Conservation (phyloP, 92 coral and sea anemone genomes). For the Desmophyllum pertusum region DNA sequence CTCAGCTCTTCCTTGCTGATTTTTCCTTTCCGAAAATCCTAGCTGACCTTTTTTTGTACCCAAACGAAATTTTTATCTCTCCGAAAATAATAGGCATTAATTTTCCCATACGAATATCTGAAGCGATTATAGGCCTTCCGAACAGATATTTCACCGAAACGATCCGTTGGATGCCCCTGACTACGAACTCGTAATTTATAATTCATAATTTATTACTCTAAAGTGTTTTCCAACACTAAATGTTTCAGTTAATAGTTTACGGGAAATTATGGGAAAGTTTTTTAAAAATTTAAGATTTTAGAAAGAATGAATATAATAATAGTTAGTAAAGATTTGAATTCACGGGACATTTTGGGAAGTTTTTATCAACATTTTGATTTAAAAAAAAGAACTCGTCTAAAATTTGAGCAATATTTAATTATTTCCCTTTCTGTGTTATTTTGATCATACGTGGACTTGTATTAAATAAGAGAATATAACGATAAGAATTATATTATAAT, state of each 20-base stretch:
- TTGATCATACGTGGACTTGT: not conserved
- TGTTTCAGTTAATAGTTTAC: not conserved
- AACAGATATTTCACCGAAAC: too few relatives aligned
- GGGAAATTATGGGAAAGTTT: not conserved
- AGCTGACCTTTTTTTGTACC: too few relatives aligned
- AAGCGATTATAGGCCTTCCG: too few relatives aligned
- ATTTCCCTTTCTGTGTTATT: not conserved
- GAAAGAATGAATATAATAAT: not conserved
- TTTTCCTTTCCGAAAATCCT: too few relatives aligned
- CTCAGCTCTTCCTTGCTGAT: too few relatives aligned
- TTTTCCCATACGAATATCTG: too few relatives aligned
- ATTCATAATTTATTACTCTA: too few relatives aligned
- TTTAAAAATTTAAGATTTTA: not conserved
- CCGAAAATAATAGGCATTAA: too few relatives aligned
- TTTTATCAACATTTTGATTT: not conserved
- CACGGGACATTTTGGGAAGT: not conserved
- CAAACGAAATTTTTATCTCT: too few relatives aligned
- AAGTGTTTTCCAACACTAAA: too few relatives aligned
- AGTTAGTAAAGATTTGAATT: not conserved
- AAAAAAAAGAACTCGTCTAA: not conserved
- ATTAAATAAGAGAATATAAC: not conserved
- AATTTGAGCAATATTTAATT: not conserved
- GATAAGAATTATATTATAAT: not conserved
- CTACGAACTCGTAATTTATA: too few relatives aligned
- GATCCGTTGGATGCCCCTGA: too few relatives aligned